Conservation (phyloP, 2,113 vertebrate species). For the Taxidea taxus region DNA sequence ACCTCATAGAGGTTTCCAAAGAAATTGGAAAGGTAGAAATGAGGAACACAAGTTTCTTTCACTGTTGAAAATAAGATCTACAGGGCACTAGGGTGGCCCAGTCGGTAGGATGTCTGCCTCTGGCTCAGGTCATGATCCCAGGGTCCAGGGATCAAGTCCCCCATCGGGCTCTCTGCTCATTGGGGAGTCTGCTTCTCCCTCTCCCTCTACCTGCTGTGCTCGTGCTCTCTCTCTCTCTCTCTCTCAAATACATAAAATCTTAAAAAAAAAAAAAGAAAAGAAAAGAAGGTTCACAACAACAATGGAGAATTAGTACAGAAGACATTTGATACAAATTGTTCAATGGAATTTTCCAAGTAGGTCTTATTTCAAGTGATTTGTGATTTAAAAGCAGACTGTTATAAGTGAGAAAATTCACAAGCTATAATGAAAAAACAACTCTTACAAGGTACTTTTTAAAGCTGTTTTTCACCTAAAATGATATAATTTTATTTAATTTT, state of each 20-base stretch:
- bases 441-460: background rate
- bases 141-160: background rate
- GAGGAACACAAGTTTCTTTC: background rate
- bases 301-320: background rate
- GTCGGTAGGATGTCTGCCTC: background rate
- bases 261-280: background rate
- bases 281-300: background rate
- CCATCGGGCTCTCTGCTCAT: background rate
- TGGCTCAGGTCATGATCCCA: background rate
- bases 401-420: too few species aligned
- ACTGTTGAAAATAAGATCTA: background rate
- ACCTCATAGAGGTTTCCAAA: background rate
- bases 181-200: background rate
- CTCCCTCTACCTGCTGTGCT: background rate
- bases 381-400: too few species aligned
- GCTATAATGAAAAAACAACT: background rate
- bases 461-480: background rate
- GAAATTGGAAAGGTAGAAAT: background rate
- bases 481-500: background rate
- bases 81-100: background rate
- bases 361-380: background rate
- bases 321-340: background rate
- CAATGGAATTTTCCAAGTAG: background rate
- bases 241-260: background rate
- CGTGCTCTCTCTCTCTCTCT: background rate